These are phyloP conservation scores for Netelia inedita DNA, from an alignment of 2,888 invertebrate species.

Conservation along the genomic window DNA sequence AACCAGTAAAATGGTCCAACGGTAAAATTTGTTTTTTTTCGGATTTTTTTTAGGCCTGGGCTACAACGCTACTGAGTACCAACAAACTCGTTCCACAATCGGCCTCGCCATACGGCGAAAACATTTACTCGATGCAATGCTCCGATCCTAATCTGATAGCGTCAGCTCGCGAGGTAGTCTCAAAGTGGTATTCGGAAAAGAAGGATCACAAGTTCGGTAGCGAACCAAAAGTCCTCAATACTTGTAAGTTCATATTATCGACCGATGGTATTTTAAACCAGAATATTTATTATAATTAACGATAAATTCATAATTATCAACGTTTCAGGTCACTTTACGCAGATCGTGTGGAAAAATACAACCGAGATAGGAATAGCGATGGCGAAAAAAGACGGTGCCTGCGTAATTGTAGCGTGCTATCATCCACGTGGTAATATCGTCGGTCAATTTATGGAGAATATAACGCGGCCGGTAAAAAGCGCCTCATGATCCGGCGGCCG, in stretches of 20 bases:
- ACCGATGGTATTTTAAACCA: background rate
- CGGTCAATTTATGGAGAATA: conserved; percentile 86
- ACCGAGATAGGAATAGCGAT: conserved; percentile 91
- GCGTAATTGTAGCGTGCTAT: conserved; percentile 88
- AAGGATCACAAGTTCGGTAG: conserved; percentile 89
- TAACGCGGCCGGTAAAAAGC: conserved; percentile 78
- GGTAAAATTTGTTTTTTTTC: background rate
- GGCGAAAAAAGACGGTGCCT: conserved; percentile 87
- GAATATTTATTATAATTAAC: background rate
- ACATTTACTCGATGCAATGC: conserved; percentile 90
- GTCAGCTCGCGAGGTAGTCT: conserved; percentile 89
- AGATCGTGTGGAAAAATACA: conserved; percentile 93
- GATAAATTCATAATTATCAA: background rate
- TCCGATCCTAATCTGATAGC: conserved; percentile 89
- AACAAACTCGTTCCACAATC: conserved; percentile 83
- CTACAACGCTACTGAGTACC: conserved; percentile 81
- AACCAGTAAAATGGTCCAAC: background rate
- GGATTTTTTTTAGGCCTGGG: conserved; percentile 80
- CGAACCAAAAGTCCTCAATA: conserved; percentile 88
- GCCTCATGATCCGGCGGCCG: conserved; percentile 69
- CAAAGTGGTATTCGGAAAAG: conserved; percentile 92
- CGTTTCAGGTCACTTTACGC: conserved; percentile 87
- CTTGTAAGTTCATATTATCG: conserved; percentile 87
- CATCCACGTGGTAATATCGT: conserved; percentile 88
- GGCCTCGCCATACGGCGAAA: conserved; percentile 87